Percentiles rank a stretch among this genome's conserved stretches.
phyloP scores from a whole-genome alignment of 2,797 vertebrate genomes.

The Lates japonicus region DNA sequence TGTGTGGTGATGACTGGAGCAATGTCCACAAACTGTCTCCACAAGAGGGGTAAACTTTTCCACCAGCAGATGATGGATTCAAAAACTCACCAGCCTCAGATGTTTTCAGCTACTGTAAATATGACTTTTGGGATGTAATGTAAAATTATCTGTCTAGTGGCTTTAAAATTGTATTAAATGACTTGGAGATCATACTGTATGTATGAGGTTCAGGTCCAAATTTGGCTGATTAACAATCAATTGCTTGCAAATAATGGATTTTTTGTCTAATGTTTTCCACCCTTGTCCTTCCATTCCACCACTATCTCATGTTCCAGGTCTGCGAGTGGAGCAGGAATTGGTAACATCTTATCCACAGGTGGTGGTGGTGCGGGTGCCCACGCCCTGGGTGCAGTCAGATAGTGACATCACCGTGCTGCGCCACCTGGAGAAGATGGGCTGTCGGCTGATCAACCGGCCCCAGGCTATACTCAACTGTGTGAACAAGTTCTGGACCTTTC shows the following conservation, averaged over 20 bases:
- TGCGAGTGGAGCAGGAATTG: conserved; percentile 91
- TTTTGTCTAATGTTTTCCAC: conserved; percentile 2
- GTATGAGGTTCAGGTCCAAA: neutral
- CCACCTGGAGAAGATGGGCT: conserved; percentile 94
- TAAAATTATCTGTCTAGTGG: neutral
- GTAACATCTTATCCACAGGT: conserved; percentile 94
- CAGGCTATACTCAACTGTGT: conserved; percentile 95
- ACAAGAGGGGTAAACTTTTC: conserved; percentile 45
- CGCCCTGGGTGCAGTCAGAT: conserved; percentile 93
- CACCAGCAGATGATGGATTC: conserved; percentile 24
- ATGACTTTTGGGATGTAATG: conserved; percentile 14
- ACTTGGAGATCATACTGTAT: neutral
- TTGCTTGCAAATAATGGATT: too few relatives aligned
- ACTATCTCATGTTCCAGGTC: conserved; percentile 77
- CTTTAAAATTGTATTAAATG: neutral
- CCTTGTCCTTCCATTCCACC: neutral
- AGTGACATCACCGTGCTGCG: conserved; percentile 94
- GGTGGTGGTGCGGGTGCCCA: conserved; percentile 92
- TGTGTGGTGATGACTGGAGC: conserved; percentile 31
- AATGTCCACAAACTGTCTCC: conserved; percentile 41
- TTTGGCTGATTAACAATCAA: neutral
- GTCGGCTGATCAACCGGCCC: conserved; percentile 92
- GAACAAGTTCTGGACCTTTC: conserved; percentile 97
- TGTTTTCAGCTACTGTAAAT: conserved; percentile 37
- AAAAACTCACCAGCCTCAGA: conserved; percentile 19